phyloP scores from a whole-genome alignment of 2,113 vertebrate genomes.

The Takifugu bimaculatus region DNA sequence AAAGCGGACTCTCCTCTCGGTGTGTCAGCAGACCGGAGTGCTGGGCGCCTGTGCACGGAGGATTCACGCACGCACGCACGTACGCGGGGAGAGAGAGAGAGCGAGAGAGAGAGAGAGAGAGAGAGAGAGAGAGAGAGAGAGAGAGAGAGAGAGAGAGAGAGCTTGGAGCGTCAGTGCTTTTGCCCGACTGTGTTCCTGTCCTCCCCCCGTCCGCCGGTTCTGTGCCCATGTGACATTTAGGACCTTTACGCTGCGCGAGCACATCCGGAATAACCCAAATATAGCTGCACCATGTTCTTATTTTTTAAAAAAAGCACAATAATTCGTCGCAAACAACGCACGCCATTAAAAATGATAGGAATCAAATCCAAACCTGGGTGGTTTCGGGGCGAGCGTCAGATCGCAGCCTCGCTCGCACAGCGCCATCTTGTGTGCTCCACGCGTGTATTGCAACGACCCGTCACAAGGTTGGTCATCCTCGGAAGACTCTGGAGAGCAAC shows the following conservation, averaged over 20 bases:
- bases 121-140: neutral
- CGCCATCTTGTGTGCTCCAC: constrained; percentile 51
- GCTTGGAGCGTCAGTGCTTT: constrained; percentile 12
- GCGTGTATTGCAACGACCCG: constrained; percentile 10
- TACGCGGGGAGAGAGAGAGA: neutral
- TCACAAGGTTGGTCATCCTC: neutral
- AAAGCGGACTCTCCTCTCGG: constrained; percentile 56
- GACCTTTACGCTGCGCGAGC: neutral
- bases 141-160: constrained; percentile 24
- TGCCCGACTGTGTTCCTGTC: constrained; percentile 6
- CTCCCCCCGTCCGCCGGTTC: neutral
- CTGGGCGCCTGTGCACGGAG: constrained; percentile 39
- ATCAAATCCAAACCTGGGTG: no score
- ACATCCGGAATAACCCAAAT: constrained; percentile 1
- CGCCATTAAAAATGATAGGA: no score
- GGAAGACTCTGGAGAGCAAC: neutral
- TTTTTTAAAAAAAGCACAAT: neutral
- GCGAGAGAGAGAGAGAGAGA: constrained; percentile 24
- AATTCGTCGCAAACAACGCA: no score
- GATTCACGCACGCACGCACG: neutral
- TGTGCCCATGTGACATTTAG: neutral
- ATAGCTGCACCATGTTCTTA: no score
- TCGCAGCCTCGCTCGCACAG: constrained; percentile 27
- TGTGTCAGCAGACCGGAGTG: constrained; percentile 62
- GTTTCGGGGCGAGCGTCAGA: no score